A percentile compares a stretch with the other conserved stretches of the same genome.
Evolutionary conservation across 30 jellyfish, hydroid and myxozoan species (phyloP).

Genomic region (Chrysaora quinquecirrha): DNA sequence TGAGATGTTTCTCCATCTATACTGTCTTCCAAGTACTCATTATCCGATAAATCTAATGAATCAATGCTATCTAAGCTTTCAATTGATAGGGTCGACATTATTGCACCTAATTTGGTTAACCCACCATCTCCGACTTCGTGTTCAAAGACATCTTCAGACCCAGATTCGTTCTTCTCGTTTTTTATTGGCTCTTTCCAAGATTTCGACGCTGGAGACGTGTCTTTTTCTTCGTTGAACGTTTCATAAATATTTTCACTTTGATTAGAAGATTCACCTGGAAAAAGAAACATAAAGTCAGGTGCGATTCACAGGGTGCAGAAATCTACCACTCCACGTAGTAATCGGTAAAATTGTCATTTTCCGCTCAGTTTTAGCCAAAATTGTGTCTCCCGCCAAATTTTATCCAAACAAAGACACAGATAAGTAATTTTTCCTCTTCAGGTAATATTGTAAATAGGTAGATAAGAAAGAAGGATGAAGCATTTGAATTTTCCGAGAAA

Average conservation of each 20-base stretch:
- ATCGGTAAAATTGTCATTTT: too few relatives aligned
- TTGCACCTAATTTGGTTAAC: slow-evolving; percentile 22
- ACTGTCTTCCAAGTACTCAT: slow-evolving; percentile 22
- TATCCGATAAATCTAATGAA: slow-evolving; percentile 55
- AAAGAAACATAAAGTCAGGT: too few relatives aligned
- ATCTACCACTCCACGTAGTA: too few relatives aligned
- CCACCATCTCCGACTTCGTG: background rate
- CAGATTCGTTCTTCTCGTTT: slow-evolving; percentile 7
- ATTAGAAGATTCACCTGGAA: background rate
- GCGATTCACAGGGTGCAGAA: too few relatives aligned
- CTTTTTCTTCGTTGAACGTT: background rate
- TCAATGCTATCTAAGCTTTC: slow-evolving; percentile 71
- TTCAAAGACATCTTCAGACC: slow-evolving; percentile 28
- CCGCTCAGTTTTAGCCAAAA: too few relatives aligned
- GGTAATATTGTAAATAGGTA: too few relatives aligned
- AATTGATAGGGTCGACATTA: slow-evolving; percentile 54
- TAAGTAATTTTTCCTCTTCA: too few relatives aligned
- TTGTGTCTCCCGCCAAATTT: too few relatives aligned
- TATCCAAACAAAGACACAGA: too few relatives aligned
- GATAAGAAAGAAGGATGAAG: too few relatives aligned
- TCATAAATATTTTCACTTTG: background rate
- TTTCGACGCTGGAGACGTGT: slow-evolving; percentile 1
- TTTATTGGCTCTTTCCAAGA: slow-evolving; percentile 20
- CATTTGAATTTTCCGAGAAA: too few relatives aligned
- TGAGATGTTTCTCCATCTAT: slow-evolving; percentile 9